Conservation (phyloP, 2,797 vertebrate genomes). For the Coregonus sp. region DNA sequence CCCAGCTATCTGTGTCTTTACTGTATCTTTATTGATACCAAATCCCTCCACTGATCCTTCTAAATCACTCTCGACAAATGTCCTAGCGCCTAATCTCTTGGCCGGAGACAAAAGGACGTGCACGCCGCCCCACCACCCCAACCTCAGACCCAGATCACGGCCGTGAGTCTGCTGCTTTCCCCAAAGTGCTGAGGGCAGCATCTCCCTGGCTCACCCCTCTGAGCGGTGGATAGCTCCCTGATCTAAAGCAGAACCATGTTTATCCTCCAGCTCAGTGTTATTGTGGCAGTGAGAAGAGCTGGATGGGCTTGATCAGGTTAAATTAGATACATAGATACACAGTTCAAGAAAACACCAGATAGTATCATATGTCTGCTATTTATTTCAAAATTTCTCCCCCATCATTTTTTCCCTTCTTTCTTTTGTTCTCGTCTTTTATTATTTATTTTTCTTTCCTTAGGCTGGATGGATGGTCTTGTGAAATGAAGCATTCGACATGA, state of each 20-base stretch:
- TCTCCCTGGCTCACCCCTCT: conserved; percentile 38
- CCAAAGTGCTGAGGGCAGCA: conserved; percentile 47
- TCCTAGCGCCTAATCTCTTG: conserved; percentile 68
- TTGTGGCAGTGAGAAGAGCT: conserved; percentile 56
- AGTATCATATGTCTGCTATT: conserved; percentile 59
- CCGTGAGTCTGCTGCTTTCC: conserved; percentile 55
- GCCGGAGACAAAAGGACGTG: conserved; percentile 61
- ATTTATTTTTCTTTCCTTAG: conserved; percentile 55
- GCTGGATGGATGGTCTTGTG: conserved; percentile 55
- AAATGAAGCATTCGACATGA: conserved; percentile 75
- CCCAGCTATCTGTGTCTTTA: conserved; percentile 51
- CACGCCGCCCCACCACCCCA: conserved; percentile 36
- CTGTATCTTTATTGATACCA: conserved; percentile 70
- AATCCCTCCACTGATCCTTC: conserved; percentile 60
- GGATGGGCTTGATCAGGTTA: conserved; percentile 38
- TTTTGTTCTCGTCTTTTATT: conserved; percentile 44
- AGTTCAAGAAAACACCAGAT: conserved; percentile 46
- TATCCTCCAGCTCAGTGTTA: conserved; percentile 56
- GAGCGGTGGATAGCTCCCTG: conserved; percentile 49
- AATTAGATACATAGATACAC: conserved; percentile 55
- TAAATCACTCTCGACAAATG: conserved; percentile 63
- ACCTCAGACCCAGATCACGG: conserved; percentile 39
- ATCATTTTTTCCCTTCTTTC: conserved; percentile 47
- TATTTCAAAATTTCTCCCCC: conserved; percentile 61
- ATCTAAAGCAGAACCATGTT: conserved; percentile 69